Percentiles rank a stretch among this genome's conserved stretches.
Evolutionary conservation across 2,113 vertebrate species (phyloP).

Genomic region (Lanius collurio): DNA sequence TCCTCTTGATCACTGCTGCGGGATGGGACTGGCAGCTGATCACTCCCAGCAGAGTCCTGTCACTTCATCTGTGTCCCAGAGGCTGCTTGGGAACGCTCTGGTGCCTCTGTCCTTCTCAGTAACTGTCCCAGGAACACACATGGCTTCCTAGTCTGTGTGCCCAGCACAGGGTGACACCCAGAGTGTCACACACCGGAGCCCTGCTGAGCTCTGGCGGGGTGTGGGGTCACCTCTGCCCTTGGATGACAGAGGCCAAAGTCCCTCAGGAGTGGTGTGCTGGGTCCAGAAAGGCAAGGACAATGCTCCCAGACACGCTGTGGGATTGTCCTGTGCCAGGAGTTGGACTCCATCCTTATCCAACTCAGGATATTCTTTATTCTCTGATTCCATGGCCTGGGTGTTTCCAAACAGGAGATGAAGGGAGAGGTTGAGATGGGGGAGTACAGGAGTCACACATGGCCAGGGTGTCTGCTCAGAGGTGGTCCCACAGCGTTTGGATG

Average conservation of each 20-base stretch:
- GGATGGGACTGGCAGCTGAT: not conserved
- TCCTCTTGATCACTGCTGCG: not conserved
- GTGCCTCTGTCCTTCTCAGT: not conserved
- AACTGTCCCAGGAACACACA: not conserved
- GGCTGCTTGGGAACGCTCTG: not conserved
- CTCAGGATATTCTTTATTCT: not conserved
- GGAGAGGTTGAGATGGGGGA: accelerated
- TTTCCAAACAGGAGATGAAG: not conserved
- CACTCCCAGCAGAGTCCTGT: not conserved
- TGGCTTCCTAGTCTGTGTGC: not conserved
- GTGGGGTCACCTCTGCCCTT: not conserved
- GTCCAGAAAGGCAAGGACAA: not conserved
- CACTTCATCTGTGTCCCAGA: not conserved
- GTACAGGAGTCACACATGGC: not conserved
- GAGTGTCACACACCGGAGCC: not conserved
- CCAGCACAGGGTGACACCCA: not conserved
- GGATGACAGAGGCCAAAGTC: not conserved
- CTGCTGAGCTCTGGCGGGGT: not conserved
- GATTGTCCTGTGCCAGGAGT: not conserved
- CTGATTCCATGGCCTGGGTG: not conserved
- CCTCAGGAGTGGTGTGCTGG: not conserved
- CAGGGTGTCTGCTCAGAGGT: not conserved
- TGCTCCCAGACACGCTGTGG: not conserved
- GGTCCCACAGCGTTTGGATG: not conserved
- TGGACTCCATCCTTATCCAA: not conserved